Base-by-base conservation (phyloP, 2,888 invertebrate species). In the Stenodema calcarata region DNA sequence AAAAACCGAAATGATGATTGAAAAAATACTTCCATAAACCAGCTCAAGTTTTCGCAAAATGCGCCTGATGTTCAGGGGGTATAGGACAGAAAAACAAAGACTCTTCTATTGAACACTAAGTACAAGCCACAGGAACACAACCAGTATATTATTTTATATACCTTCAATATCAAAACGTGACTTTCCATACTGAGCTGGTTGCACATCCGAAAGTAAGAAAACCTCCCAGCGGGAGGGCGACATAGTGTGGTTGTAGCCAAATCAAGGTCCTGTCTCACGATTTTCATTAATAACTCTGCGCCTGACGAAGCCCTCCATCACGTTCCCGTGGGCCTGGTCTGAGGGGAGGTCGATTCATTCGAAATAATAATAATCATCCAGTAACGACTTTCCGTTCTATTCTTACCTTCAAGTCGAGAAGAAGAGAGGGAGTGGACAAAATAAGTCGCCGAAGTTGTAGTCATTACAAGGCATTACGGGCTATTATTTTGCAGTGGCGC, bases 261-360 rank as follows among this genome's bases (percentile, higher is more conserved):
- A 62, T 62, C 62, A 44, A 47, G 78, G 41, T 44, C 44, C 18
- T 27, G 42, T 44, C 78, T 78, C 78, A 78, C 78, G 78, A 78
- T 27, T 78, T 78, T 78, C 78, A 78, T 78, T 78, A 42, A 78
- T 78, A 78, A 78, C 78, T 78, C 44, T 0, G 54, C 18, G 18
- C 54, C 7, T 11, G 47, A 23, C 62, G 62, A 23, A 23, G 62
- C 27, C 62, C 62, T 62, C 62, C 44, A 42, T 78, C 78, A 78
- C 78, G 78, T 44, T 44, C 78, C 44, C 23, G 42, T 42, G 44
- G 44, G 78, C 1, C 27, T 70, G 18, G 70, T 14, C 35, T 35
- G 35, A 4, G 35, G 47, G 16, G 47, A 47, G 47, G 47, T 16
- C 47, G 47, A 47, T 47, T 47, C 62, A 23, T 62, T 62, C 23